Conservation (phyloP, 2,797 vertebrate species). For the Ctenosaura bakeri region DNA sequence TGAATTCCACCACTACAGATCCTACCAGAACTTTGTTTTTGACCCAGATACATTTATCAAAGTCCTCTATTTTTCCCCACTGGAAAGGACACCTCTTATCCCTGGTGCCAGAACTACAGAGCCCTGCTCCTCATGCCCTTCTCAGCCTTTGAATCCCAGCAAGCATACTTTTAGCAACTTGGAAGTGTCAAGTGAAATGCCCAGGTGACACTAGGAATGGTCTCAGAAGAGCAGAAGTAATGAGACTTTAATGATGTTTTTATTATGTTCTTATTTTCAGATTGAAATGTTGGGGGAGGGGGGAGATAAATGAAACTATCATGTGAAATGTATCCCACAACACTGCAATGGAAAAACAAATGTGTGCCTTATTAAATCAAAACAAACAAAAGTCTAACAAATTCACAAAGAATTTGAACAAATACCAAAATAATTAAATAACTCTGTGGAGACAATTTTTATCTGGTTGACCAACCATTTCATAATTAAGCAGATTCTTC, state of each 20-base stretch:
- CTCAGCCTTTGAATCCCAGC: neutral
- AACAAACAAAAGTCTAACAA: neutral
- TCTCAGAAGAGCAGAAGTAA: neutral
- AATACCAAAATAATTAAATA: neutral
- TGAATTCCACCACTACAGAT: neutral
- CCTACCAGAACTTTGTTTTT: neutral
- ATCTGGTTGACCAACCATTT: neutral
- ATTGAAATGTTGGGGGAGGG: neutral
- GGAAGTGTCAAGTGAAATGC: neutral
- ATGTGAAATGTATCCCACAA: neutral
- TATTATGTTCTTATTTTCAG: neutral
- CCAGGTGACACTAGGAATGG: neutral
- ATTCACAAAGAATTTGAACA: neutral
- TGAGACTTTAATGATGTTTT: neutral
- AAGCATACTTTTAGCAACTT: neutral
- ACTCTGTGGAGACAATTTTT: neutral
- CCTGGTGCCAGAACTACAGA: neutral
- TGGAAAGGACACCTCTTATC: neutral
- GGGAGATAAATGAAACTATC: neutral
- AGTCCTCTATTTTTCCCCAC: neutral
- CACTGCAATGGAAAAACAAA: neutral
- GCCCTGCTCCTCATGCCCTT: neutral
- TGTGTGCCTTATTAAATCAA: neutral
- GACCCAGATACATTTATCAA: neutral
- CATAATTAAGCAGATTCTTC: conserved; percentile 1